Conservation (phyloP, 2,888 invertebrate genomes). For the Drosophila leonis region DNA sequence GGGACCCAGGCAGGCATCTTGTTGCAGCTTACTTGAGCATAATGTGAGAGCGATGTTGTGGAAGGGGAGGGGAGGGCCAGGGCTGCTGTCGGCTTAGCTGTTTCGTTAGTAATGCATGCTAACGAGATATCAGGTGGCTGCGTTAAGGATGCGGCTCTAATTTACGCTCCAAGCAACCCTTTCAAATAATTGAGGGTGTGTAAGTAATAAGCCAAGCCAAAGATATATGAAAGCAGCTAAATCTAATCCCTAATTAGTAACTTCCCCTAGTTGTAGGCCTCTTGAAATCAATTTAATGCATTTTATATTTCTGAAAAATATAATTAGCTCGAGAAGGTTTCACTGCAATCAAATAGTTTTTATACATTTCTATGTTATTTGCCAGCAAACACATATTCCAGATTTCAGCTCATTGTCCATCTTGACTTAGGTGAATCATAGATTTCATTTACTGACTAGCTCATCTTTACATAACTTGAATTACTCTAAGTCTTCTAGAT, state of each 20-base stretch:
- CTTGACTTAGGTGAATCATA: not conserved
- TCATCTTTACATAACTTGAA: not conserved
- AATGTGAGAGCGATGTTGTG: conserved; percentile 14
- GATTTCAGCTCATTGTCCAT: not conserved
- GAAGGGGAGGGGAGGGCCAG: not conserved
- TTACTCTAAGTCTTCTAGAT: not conserved
- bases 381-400: not conserved
- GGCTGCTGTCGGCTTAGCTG: conserved; percentile 22
- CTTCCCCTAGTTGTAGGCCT: not conserved
- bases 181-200: conserved; percentile 5
- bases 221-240: conserved; percentile 1
- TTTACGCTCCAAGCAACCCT: conserved; percentile 39
- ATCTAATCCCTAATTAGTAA: not conserved
- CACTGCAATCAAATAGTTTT: not conserved
- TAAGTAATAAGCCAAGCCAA: not conserved
- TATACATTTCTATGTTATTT: not conserved
- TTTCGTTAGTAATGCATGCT: conserved; percentile 72
- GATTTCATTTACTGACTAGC: not conserved
- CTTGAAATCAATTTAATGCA: not conserved
- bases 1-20: conserved; percentile 31
- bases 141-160: conserved; percentile 37
- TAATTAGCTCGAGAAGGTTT: not conserved
- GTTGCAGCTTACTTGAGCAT: conserved; percentile 48
- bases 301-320: not conserved
- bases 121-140: conserved; percentile 77